Conservation (phyloP, 2,797 vertebrate species). For the Phylloscopus collybita region DNA sequence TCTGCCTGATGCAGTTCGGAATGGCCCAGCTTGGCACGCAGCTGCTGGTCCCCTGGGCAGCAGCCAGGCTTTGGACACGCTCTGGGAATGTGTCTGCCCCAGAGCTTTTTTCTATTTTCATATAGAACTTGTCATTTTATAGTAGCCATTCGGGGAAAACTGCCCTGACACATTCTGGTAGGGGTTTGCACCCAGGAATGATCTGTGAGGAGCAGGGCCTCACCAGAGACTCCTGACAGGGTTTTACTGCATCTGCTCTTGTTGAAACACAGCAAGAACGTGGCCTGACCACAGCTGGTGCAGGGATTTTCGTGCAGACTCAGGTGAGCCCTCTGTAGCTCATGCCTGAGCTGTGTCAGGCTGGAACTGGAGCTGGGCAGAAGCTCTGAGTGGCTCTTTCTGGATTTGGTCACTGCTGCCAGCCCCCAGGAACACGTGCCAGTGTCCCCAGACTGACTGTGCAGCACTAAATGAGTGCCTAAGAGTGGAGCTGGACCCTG, state of each 20-base stretch:
- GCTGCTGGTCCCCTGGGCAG: neutral
- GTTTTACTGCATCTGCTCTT: neutral
- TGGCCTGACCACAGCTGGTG: neutral
- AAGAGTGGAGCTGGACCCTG: neutral
- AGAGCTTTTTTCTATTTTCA: neutral
- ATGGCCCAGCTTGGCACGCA: neutral
- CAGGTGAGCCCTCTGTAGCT: neutral
- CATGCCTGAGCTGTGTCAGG: neutral
- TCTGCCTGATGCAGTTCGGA: rapidly evolving
- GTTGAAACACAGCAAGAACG: neutral
- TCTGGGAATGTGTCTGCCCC: neutral
- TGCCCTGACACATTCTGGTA: neutral
- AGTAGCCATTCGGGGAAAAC: neutral
- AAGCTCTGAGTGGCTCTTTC: neutral
- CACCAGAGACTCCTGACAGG: neutral
- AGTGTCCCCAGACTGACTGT: neutral
- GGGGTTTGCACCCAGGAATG: neutral
- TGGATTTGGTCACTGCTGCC: neutral
- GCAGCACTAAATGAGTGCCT: neutral
- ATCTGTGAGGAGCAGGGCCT: neutral
- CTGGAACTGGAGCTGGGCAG: neutral
- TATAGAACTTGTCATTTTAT: neutral
- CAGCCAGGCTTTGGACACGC: neutral
- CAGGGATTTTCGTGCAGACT: neutral
- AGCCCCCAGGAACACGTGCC: neutral